Evolutionary conservation across 2,888 invertebrate genomes (phyloP).

Genomic region (Ctena decussata): DNA sequence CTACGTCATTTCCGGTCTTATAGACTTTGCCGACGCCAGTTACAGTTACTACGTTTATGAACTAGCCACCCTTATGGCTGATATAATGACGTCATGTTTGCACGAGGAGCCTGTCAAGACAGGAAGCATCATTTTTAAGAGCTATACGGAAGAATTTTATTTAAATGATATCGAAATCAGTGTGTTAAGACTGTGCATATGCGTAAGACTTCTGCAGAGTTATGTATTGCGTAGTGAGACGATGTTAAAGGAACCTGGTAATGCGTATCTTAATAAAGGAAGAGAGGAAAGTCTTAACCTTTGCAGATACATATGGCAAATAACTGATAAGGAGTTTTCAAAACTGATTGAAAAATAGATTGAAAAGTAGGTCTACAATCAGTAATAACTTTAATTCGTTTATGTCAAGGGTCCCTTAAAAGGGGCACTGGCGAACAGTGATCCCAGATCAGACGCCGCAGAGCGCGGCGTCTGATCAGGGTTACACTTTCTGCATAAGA

Average conservation of each 20-base stretch:
- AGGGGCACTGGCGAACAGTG: too few species aligned
- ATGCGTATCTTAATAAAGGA: slow-evolving; percentile 20
- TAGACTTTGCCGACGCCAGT: slow-evolving; percentile 55
- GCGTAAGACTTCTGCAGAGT: slow-evolving; percentile 36
- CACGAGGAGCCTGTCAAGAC: background rate
- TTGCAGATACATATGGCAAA: slow-evolving; percentile 31
- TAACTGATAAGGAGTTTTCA: slow-evolving; percentile 26
- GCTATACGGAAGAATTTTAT: slow-evolving; percentile 32
- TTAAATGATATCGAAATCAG: slow-evolving; percentile 31
- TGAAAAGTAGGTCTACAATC: too few species aligned
- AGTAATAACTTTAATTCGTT: too few species aligned
- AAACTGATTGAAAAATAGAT: too few species aligned
- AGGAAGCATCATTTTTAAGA: slow-evolving; percentile 12
- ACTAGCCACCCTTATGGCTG: slow-evolving; percentile 42
- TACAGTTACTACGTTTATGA: slow-evolving; percentile 44
- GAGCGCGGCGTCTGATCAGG: too few species aligned
- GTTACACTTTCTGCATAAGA: too few species aligned
- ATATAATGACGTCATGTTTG: slow-evolving; percentile 38
- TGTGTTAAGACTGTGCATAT: slow-evolving; percentile 33
- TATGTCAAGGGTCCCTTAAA: too few species aligned
- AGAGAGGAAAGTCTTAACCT: slow-evolving; percentile 7
- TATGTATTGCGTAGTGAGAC: slow-evolving; percentile 31
- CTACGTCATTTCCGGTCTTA: slow-evolving; percentile 30
- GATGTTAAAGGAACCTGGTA: slow-evolving; percentile 14
- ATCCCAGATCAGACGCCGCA: too few species aligned